Evolutionary conservation across 1,140 invertebrate species (phyloP), one percentile per base, ranked within the genome.

Genomic region (Dendrolimus punctatus): DNA sequence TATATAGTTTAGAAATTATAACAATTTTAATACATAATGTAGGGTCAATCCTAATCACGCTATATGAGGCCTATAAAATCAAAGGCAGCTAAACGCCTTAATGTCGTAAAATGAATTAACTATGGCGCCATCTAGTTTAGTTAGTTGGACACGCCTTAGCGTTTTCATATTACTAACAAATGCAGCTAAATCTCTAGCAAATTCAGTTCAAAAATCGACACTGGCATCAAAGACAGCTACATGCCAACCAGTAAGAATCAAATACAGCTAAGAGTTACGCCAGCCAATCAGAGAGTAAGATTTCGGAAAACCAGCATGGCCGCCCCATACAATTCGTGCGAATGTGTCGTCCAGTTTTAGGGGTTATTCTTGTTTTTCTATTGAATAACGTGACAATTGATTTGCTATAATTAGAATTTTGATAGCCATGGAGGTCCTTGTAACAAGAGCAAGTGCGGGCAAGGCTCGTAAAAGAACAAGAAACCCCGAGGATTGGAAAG

Each of bases 11-110:
- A 23, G 1, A 23, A 23, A 23, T 2, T 23, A 23, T 23, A 23
- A 23, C 23, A n/a, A n/a, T n/a, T n/a, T n/a, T n/a, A n/a, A n/a
- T n/a, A n/a, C n/a, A n/a, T n/a, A n/a, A n/a, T n/a, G n/a, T n/a
- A n/a, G n/a, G n/a, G n/a, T n/a, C n/a, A n/a, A n/a, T n/a, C n/a
- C n/a, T n/a, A n/a, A n/a, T n/a, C n/a, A n/a, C n/a, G n/a, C n/a
- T n/a, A n/a, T n/a, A n/a, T 44, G 48, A 49, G 48, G 48, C 48
- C 48, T 49, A 49, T 49, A 49, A 49, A 49, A 49, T 49, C 48
- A 49, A 49, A 49, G 48, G 48, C 48, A 49, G 48, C 48, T 49
- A 40, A 49, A 49, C 48, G 48, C 48, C 39, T 39, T 40, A 49
- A 49, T 49, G 39, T 49, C 38, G 48, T 49, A 49, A 49, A 49